A percentile compares a stretch with the other conserved stretches of the same genome.
Conservation (phyloP, 2,113 vertebrate species). For the human (Homo sapiens) region GRCh38 chr5:61560501-61561000, state of each 20-base stretch:
- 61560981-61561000: background rate
- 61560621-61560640: background rate
- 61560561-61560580: background rate
- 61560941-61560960: background rate
- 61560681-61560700: background rate
- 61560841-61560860: background rate
- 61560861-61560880: background rate
- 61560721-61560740: background rate
- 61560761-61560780: background rate
- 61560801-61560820: background rate
- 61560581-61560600: background rate
- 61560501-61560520: background rate
- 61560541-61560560: background rate
- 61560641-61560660: background rate
- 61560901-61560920: background rate
- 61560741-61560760: background rate
- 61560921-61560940: background rate
- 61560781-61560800: background rate
- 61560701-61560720: background rate
- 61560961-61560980: background rate
- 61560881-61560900: background rate
- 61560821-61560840: background rate
- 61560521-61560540: background rate
- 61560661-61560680: background rate
- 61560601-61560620: background rate